These are phyloP conservation scores for Morinoia aosen DNA, from an alignment of 2,888 invertebrate genomes.

Conservation along the genomic window DNA sequence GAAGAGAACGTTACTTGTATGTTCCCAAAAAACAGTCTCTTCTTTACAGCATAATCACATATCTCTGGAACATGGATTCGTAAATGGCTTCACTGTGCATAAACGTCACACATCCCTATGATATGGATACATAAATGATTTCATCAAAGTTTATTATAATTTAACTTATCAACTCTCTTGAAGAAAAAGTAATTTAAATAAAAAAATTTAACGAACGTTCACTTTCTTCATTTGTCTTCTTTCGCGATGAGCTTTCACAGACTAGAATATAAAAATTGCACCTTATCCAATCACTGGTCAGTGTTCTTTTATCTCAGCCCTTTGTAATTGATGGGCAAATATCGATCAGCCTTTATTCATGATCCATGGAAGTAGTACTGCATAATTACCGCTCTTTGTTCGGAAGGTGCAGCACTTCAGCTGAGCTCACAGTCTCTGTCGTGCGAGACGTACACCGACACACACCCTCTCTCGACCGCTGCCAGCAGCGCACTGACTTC, in stretches of 20 bases:
- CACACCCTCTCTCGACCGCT: not conserved
- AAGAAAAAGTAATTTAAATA: not conserved
- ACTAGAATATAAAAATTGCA: not conserved
- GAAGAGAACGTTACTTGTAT: too few species aligned
- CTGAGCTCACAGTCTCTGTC: not conserved
- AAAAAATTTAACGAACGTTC: not conserved
- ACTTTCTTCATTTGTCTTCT: not conserved
- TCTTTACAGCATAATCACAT: too few species aligned
- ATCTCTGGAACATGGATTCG: not conserved
- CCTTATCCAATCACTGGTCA: not conserved
- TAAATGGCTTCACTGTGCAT: too few species aligned
- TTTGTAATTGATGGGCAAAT: not conserved
- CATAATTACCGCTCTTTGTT: not conserved
- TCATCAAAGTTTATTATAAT: not conserved
- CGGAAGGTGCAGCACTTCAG: not conserved
- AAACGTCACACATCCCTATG: not conserved
- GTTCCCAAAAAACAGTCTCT: too few species aligned
- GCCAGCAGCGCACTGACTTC: constrained; percentile 17
- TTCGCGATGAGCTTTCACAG: not conserved
- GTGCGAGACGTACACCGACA: not conserved
- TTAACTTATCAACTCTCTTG: not conserved
- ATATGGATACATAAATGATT: not conserved
- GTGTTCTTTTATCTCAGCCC: not conserved
- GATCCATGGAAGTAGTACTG: not conserved
- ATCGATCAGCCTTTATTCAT: not conserved